These are phyloP conservation scores for Trichacis sp. DNA, from an alignment of 2,888 invertebrate species.

Conservation along the genomic window DNA sequence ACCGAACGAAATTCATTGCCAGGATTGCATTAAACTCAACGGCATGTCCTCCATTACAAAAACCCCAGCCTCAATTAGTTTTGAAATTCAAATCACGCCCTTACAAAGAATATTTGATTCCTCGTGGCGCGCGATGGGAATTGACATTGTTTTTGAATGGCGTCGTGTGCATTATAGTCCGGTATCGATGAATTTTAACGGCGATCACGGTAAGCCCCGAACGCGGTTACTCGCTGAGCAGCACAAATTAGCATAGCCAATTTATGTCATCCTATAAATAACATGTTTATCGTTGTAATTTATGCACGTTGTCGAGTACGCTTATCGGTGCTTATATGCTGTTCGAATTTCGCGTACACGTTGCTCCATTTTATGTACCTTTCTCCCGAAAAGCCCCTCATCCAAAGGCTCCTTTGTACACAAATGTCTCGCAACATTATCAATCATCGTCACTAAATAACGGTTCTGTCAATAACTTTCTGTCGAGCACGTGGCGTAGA, in stretches of 20 bases:
- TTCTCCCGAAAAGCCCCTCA: conserved; percentile 31
- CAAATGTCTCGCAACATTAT: conserved; percentile 37
- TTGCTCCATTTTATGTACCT: conserved; percentile 40
- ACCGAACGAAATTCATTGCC: conserved; percentile 1
- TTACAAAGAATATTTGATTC: conserved; percentile 37
- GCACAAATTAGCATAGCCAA: conserved; percentile 67
- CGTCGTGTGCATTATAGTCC: conserved; percentile 38
- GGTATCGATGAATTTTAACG: conserved; percentile 44
- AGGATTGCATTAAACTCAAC: conserved; percentile 16
- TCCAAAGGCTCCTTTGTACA: conserved; percentile 39
- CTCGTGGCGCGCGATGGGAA: conserved; percentile 28
- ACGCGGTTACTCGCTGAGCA: conserved; percentile 63
- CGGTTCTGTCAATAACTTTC: conserved; percentile 37
- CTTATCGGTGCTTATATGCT: conserved; percentile 49
- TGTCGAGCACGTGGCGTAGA: no score
- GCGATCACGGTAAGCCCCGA: conserved; percentile 49
- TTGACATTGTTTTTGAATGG: conserved; percentile 42
- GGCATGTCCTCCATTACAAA: conserved; percentile 22
- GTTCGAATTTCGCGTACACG: conserved; percentile 48
- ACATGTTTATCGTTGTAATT: conserved; percentile 68
- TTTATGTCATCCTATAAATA: conserved; percentile 67
- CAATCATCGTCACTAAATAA: conserved; percentile 43
- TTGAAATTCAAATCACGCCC: conserved; percentile 29
- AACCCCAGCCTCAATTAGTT: conserved; percentile 28
- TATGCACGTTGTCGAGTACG: conserved; percentile 58